phyloP scores from a whole-genome alignment of 1,140 invertebrate species.

The Lanistes nyassanus region DNA sequence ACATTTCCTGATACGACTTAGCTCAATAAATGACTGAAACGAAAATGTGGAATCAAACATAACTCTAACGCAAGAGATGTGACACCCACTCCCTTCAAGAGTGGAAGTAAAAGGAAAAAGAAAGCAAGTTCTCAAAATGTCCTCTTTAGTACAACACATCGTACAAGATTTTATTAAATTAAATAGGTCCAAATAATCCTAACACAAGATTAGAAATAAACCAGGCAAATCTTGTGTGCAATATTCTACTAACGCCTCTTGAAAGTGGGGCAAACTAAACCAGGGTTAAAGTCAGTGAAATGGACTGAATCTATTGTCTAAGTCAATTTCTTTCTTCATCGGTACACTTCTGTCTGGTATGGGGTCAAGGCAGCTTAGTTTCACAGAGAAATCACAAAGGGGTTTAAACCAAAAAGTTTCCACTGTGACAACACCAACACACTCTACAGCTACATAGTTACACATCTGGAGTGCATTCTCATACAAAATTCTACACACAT shows the following conservation, averaged over 20 bases:
- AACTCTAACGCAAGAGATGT: slow-evolving; percentile 36
- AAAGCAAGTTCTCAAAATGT: neutral
- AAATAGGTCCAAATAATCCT: too few relatives aligned
- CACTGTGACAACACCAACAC: slow-evolving; percentile 22
- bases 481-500: slow-evolving; percentile 10
- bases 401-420: slow-evolving; percentile 9
- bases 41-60: slow-evolving; percentile 63
- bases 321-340: neutral
- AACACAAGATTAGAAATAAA: too few relatives aligned
- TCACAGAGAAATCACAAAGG: neutral
- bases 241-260: too few relatives aligned
- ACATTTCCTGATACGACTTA: slow-evolving; percentile 99
- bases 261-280: too few relatives aligned
- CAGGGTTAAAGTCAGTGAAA: too few relatives aligned
- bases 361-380: too few relatives aligned
- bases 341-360: too few relatives aligned
- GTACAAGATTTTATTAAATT: too few relatives aligned
- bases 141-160: too few relatives aligned
- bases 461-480: slow-evolving; percentile 16
- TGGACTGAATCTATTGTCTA: too few relatives aligned
- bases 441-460: neutral
- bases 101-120: slow-evolving; percentile 8
- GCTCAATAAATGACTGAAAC: slow-evolving; percentile 97
- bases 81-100: slow-evolving; percentile 21
- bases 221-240: too few relatives aligned